phyloP scores from a whole-genome alignment of 1,140 invertebrate species.

The Drosophila pallidifrons region DNA sequence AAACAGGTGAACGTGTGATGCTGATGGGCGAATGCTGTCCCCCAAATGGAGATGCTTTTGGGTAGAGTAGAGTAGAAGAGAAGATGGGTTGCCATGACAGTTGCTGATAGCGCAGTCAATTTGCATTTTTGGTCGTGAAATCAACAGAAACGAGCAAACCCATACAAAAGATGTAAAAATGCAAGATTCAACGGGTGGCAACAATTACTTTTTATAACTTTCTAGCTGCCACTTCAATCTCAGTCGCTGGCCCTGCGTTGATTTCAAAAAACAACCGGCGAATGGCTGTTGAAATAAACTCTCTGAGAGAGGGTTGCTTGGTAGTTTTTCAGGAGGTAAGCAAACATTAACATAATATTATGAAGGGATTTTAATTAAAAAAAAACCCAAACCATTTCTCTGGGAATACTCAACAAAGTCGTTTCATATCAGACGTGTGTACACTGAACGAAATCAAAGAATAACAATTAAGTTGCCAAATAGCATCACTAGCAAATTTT shows the following conservation, averaged over 20 bases:
- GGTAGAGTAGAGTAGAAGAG: neutral
- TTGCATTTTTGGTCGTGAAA: constrained; percentile 62
- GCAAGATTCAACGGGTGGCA: constrained; percentile 58
- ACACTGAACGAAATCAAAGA: constrained; percentile 17
- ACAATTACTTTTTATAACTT: constrained; percentile 82
- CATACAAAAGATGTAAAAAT: constrained; percentile 15
- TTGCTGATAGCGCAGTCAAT: constrained; percentile 78
- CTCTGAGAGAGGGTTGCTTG: constrained; percentile 9
- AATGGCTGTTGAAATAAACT: neutral
- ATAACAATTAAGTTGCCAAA: neutral
- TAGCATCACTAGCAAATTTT: no score
- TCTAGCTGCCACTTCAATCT: constrained; percentile 80
- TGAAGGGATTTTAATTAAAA: constrained; percentile 79
- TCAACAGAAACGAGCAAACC: constrained; percentile 15
- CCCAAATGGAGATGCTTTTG: neutral
- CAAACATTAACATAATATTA: constrained; percentile 82
- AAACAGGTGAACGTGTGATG: constrained; percentile 35
- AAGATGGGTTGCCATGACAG: constrained; percentile 49
- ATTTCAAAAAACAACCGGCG: constrained; percentile 1
- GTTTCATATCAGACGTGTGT: constrained; percentile 61
- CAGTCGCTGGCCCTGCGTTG: constrained; percentile 10
- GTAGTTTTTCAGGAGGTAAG: constrained; percentile 44
- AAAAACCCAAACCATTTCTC: constrained; percentile 59
- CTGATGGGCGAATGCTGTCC: neutral
- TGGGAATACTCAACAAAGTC: constrained; percentile 59